These are phyloP conservation scores for Pachycephala philippinensis DNA, from an alignment of 2,113 vertebrate species.

Conservation along the genomic window DNA sequence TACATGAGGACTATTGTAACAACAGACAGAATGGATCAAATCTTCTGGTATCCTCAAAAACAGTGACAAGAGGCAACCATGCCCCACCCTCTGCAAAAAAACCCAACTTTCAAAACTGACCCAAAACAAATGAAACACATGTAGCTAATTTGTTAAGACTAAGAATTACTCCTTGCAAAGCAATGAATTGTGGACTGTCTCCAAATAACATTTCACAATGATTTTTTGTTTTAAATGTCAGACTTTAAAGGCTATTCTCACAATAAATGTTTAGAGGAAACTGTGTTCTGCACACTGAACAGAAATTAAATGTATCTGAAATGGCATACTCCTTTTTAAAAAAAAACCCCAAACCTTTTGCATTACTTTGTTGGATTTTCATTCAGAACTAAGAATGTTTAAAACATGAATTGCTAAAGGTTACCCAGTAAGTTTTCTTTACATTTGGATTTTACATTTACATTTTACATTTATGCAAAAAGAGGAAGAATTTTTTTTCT, in stretches of 20 bases:
- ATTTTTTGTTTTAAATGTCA: slow-evolving; percentile 49
- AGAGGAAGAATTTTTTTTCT: neutral
- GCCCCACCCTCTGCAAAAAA: neutral
- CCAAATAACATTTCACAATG: slow-evolving; percentile 28
- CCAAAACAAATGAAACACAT: neutral
- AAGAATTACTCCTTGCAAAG: neutral
- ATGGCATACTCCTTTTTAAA: neutral
- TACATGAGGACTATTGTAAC: neutral
- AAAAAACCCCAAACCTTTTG: neutral
- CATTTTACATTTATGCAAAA: neutral
- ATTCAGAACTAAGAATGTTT: neutral
- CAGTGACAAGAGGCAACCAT: neutral
- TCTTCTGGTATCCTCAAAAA: neutral
- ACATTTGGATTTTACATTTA: neutral
- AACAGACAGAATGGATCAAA: neutral
- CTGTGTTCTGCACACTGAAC: neutral
- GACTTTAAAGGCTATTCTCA: slow-evolving; percentile 6
- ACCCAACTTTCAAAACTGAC: neutral
- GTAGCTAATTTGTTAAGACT: neutral
- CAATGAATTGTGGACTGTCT: slow-evolving; percentile 6
- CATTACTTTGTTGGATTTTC: neutral
- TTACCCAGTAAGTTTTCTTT: neutral
- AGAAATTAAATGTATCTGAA: neutral
- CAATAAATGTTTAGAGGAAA: neutral
- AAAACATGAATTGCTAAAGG: neutral